Evolutionary conservation across 53 echinoderm and acorn worm genomes (phyloP), one percentile per base, ranked within the genome.

Genomic region (Henricia sp.): DNA sequence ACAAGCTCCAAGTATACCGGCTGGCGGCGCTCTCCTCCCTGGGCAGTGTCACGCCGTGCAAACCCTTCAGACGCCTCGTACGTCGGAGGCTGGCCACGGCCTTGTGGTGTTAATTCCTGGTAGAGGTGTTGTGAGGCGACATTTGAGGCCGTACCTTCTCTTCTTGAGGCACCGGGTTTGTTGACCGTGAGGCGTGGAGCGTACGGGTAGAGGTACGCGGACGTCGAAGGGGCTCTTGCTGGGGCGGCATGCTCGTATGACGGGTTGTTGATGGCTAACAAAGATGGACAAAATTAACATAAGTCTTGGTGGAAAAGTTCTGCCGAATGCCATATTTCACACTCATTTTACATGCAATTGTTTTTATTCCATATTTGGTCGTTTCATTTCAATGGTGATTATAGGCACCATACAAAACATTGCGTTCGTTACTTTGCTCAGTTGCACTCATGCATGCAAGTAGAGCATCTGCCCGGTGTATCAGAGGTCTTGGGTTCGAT

Each of bases 1-100:
- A 80, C 63, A 0, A 80, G 80, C 50, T 80, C 80, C 80, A 80
- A 63, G 65, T 80, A 80, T 21, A 80, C 65, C 80, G 80, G 80
- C 80, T 80, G 80, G 2, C 34, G 80, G 25, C 80, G 80, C 23
- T 52, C 72, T 41, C 33, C 33, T 37, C 72, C 52, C 33, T 51
- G n/a, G n/a, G n/a, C n/a, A n/a, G n/a, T n/a, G n/a, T n/a, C n/a
- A n/a, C n/a, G n/a, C 10, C 53, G 72, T 6, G 32, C 46, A 43
- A 32, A 63, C 32, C 80, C 64, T 64, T 80, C 80, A 3, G 80
- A 80, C 32, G 48, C 80, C 63, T 80, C 80, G 44, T 80, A 80
- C 0, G 80, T 80, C 20, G 80, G 80, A n/a, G 80, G 80, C 64
- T 46, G 62, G 34, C 64, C 80, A 0, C 64, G 33, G 17, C 19